Conservation (phyloP, 2,888 invertebrate species). For the Fragum whitleyi region DNA sequence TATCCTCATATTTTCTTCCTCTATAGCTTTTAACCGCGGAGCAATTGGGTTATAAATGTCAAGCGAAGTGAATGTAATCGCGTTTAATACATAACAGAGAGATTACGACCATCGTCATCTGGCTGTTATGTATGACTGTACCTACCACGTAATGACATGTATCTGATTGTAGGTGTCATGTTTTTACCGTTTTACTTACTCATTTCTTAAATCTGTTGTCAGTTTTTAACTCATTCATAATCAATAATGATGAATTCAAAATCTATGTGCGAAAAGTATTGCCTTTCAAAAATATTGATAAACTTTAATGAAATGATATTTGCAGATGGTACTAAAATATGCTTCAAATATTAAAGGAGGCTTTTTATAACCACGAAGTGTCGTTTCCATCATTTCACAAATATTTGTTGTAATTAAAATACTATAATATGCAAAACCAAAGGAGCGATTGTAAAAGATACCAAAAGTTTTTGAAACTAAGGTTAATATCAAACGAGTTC, state of each 20-base stretch:
- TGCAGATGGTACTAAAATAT: no score
- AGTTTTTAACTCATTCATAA: not conserved
- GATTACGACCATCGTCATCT: not conserved
- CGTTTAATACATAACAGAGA: not conserved
- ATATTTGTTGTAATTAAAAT: no score
- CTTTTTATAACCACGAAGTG: no score
- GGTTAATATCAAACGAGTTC: no score
- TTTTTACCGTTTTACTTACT: not conserved
- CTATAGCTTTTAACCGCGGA: no score
- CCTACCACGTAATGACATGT: not conserved
- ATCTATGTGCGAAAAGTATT: not conserved
- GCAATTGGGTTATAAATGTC: not conserved
- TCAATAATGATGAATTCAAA: not conserved
- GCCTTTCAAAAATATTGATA: not conserved
- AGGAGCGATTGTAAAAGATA: no score
- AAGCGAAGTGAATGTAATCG: slow-evolving; percentile 11
- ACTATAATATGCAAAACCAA: no score
- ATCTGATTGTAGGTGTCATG: not conserved
- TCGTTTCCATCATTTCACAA: no score
- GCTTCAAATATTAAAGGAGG: no score
- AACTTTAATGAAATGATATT: no score
- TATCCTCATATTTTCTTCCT: no score
- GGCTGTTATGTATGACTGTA: not conserved
- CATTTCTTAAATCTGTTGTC: not conserved
- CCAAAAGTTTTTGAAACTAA: no score